phyloP scores from a whole-genome alignment of 2,888 invertebrate genomes.

The Odontomyia ornata region DNA sequence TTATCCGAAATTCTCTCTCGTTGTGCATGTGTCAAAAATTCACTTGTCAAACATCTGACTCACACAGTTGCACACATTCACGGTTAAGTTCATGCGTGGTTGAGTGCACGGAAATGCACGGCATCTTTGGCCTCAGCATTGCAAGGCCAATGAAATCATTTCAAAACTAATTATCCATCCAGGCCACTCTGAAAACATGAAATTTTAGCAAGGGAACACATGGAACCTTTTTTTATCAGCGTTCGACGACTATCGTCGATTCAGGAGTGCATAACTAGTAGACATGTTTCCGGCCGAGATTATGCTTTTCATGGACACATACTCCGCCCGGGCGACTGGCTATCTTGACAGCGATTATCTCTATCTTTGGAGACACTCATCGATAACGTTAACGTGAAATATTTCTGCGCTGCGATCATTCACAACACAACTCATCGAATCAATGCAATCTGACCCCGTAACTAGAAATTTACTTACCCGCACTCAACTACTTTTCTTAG shows the following conservation, averaged over 20 bases:
- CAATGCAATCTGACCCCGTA: no score
- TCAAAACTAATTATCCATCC: background rate
- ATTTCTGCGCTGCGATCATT: background rate
- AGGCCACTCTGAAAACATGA: no score
- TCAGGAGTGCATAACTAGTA: background rate
- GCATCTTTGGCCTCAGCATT: background rate
- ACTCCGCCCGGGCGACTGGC: background rate
- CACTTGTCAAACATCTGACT: background rate
- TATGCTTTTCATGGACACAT: background rate
- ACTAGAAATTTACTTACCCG: conserved; percentile 4
- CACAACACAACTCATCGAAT: background rate
- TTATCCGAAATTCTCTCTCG: background rate
- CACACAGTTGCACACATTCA: background rate
- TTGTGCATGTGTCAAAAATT: background rate
- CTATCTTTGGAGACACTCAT: background rate
- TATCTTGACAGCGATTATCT: background rate
- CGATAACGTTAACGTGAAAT: background rate
- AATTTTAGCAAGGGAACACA: background rate
- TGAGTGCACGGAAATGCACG: background rate
- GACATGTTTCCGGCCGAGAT: conserved; percentile 1
- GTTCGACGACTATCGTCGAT: background rate
- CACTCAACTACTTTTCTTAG: background rate
- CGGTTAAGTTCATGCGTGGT: conserved; percentile 13
- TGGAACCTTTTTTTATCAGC: background rate
- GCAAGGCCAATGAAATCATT: background rate